Base-by-base conservation (phyloP, 1,140 invertebrate genomes). In the Heliothis subflexa region DNA sequence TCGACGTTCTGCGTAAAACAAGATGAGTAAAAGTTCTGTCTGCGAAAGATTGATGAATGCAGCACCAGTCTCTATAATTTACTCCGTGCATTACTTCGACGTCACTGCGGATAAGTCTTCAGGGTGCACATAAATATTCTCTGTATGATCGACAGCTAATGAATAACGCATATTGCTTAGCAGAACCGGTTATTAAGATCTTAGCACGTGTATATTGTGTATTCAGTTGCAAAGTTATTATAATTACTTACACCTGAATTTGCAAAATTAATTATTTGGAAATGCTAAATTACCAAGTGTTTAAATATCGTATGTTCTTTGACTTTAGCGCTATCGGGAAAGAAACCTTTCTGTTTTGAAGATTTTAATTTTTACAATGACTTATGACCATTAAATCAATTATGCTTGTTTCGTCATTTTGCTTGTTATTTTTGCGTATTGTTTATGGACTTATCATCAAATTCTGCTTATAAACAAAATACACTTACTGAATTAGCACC, bases 131-230 rank as follows among this genome's bases (percentile, higher is more conserved):
- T 66, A 47, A 66, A 21, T 66, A 47, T 66, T 47, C 13, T 16
- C 16, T 47, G 18, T 47, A 13, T 25, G 55, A 66, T 47, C 16
- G 62, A 66, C 40, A 66, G 62, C 40, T 16, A 13, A 64, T 66
- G 62, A 45, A 66, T 66, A 66, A 66, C 47, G 16, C 40, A 66
- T 66, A 47, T 40, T 66, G 40, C 33, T 66, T 66, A 66, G 9
- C n/a, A 18, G 16, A 47, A 66, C 40, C 40, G 12, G 11, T 47
- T 47, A 66, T 66, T 66, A 47, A 47, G 40, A 16, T 16, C 47
- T 18, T 47, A 66, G 62, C 62, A 66, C 62, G 62, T 66, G 62
- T 47, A 16, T 47, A 11, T 21, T 49, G 18, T 47, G 45, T 12
- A 66, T 10, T 66, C 62, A 66, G 33, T 40, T 66, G 62, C 62